These are phyloP conservation scores for Stomatorhinus ivindoensis DNA, from an alignment of 2,113 vertebrate species.

Conservation along the genomic window DNA sequence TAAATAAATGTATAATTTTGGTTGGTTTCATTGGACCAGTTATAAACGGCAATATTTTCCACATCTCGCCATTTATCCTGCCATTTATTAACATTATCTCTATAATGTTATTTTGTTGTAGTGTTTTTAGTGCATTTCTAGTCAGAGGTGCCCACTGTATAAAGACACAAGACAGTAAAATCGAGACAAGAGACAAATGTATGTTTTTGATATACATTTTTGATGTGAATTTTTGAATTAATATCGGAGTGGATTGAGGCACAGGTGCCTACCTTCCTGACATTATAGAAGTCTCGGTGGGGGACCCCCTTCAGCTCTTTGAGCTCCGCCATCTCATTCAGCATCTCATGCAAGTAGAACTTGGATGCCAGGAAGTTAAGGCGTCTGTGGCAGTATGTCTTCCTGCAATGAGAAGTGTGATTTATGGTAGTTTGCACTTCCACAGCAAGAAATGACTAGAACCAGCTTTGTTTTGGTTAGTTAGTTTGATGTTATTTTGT, in stretches of 20 bases:
- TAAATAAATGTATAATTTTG: not conserved
- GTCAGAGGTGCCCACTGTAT: too few relatives aligned
- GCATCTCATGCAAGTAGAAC: slow-evolving; percentile 93
- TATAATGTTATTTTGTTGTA: not conserved
- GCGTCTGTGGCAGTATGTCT: slow-evolving; percentile 90
- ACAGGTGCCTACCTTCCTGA: slow-evolving; percentile 80
- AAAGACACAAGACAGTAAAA: not conserved
- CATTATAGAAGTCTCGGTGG: slow-evolving; percentile 96
- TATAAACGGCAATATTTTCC: not conserved
- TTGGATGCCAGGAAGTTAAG: slow-evolving; percentile 93
- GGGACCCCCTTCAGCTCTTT: slow-evolving; percentile 90
- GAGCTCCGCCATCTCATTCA: slow-evolving; percentile 93
- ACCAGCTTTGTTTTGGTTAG: not conserved
- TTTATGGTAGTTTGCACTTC: not conserved
- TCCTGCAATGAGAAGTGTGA: slow-evolving; percentile 54
- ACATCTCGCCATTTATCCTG: not conserved
- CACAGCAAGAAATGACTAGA: not conserved
- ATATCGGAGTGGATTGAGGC: not conserved
- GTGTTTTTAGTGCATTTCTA: not conserved
- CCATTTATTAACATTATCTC: not conserved
- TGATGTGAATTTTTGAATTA: not conserved
- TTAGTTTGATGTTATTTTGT: not conserved
- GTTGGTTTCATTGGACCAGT: not conserved
- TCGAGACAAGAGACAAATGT: not conserved
- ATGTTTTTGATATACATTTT: not conserved